A percentile compares a stretch with the other conserved stretches of the same genome.
Evolutionary conservation across 2,797 vertebrate species (phyloP).

Genomic region (Neomorphus geoffroyi): DNA sequence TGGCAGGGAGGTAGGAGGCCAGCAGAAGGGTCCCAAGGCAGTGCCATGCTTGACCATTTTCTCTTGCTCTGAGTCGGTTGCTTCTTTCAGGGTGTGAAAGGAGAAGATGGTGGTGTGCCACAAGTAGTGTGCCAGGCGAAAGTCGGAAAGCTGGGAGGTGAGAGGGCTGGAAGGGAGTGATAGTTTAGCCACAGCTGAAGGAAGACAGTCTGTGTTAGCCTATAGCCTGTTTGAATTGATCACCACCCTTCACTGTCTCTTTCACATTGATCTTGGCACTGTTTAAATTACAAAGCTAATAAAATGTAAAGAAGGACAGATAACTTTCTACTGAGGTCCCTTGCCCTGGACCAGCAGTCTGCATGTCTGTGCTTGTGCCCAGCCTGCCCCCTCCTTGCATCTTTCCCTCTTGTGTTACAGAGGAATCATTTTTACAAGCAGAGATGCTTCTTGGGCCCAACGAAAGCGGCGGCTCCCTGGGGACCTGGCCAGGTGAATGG

Average conservation of each 20-base stretch:
- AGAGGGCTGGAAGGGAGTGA: background rate
- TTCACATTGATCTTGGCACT: background rate
- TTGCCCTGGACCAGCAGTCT: background rate
- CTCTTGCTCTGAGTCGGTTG: background rate
- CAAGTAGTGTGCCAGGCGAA: background rate
- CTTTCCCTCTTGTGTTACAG: background rate
- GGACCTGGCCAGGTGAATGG: background rate
- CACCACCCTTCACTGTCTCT: background rate
- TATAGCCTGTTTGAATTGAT: background rate
- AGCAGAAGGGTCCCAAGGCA: background rate
- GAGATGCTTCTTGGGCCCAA: background rate
- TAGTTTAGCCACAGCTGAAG: background rate
- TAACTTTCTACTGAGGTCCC: background rate
- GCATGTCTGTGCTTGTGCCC: fast-evolving
- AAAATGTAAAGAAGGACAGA: background rate
- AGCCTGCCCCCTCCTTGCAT: fast-evolving
- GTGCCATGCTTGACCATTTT: background rate
- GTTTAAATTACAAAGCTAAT: background rate
- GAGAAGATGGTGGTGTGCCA: background rate
- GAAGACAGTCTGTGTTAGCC: background rate
- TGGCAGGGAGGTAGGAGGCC: background rate
- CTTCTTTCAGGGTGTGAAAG: background rate
- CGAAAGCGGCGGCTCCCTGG: background rate
- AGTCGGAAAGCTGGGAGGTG: background rate
- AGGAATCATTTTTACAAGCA: background rate